These are phyloP conservation scores for Variabilichromis moorii DNA, from an alignment of 2,113 vertebrate genomes.

Conservation along the genomic window DNA sequence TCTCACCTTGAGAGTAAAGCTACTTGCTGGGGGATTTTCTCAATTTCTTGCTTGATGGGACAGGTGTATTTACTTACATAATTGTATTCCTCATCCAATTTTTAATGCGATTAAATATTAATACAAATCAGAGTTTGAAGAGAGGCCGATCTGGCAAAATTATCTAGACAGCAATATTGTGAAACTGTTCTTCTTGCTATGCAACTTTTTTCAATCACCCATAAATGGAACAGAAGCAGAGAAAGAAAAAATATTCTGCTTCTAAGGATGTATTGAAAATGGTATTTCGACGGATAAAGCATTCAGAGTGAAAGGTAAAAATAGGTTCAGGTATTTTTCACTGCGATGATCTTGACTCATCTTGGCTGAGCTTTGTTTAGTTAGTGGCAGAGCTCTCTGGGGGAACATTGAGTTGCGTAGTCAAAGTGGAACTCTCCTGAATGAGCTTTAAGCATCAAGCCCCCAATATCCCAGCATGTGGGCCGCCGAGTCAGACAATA, in stretches of 20 bases:
- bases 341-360: constrained; percentile 26
- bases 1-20: constrained; percentile 58
- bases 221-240: constrained; percentile 14
- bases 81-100: constrained; percentile 70
- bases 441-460: constrained; percentile 47
- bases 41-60: constrained; percentile 73
- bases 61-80: constrained; percentile 74
- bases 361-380: constrained; percentile 47
- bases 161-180: constrained; percentile 51
- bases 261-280: constrained; percentile 16
- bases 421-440: constrained; percentile 52
- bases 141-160: constrained; percentile 53
- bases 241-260: constrained; percentile 28
- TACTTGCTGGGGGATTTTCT: constrained; percentile 62
- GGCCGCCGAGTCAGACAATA: constrained; percentile 44
- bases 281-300: constrained; percentile 17
- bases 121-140: constrained; percentile 60
- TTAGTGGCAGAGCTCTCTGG: constrained; percentile 26
- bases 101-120: constrained; percentile 73
- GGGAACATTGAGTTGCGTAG: constrained; percentile 30
- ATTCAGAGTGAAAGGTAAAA: constrained; percentile 16
- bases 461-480: constrained; percentile 30
- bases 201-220: constrained; percentile 40
- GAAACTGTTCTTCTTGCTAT: constrained; percentile 52
- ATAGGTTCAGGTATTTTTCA: constrained; percentile 11